phyloP scores from a whole-genome alignment of 2,888 invertebrate species.

The Lumbricus terrestris region DNA sequence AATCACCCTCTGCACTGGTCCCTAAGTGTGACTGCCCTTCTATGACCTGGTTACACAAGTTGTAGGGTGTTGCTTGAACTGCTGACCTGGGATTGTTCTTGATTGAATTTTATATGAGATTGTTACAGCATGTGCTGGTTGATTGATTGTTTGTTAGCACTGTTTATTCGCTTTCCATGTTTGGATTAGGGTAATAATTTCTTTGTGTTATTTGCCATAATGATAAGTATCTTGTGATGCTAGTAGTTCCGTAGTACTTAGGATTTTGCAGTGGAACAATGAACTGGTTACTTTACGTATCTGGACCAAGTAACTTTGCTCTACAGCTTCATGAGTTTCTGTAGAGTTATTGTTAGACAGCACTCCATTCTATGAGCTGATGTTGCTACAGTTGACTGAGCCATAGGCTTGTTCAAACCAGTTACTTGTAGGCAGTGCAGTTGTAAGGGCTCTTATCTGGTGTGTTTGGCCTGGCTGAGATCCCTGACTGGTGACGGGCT shows the following conservation, averaged over 20 bases:
- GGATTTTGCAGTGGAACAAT: background rate
- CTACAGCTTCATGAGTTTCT: background rate
- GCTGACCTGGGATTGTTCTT: background rate
- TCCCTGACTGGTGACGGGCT: background rate
- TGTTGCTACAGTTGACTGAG: background rate
- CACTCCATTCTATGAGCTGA: background rate
- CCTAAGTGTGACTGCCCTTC: too few relatives aligned
- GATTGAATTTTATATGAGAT: background rate
- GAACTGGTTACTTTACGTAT: background rate
- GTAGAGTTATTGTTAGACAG: background rate
- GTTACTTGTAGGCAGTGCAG: background rate
- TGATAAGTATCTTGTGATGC: background rate
- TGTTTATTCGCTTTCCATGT: background rate
- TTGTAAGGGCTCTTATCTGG: background rate
- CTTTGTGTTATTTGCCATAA: background rate
- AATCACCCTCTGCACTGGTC: too few relatives aligned
- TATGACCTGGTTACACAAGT: too few relatives aligned
- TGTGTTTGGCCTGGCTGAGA: background rate
- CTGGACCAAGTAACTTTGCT: too few relatives aligned
- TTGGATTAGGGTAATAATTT: background rate
- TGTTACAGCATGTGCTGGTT: background rate
- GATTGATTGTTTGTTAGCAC: background rate
- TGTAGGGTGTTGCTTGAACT: too few relatives aligned
- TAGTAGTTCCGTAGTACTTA: background rate
- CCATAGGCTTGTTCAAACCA: background rate